These are phyloP conservation scores for Coracopsis vasa DNA, from an alignment of 2,113 vertebrate species.

Conservation along the genomic window DNA sequence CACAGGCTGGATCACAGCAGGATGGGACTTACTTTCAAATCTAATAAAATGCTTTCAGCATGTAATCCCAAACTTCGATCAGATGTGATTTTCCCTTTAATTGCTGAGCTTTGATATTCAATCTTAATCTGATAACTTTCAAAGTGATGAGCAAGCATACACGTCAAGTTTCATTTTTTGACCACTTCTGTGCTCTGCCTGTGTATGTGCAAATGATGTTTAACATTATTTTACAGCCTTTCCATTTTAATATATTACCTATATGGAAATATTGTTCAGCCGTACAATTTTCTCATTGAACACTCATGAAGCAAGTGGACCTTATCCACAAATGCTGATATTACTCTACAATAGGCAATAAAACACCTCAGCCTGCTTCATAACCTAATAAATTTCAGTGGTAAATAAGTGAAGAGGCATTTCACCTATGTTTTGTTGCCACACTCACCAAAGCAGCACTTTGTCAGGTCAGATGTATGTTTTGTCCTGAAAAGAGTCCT, in stretches of 20 bases:
- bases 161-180: background rate
- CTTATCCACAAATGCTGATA: background rate
- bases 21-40: background rate
- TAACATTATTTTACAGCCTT: background rate
- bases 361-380: background rate
- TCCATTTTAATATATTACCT: background rate
- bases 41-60: background rate
- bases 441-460: background rate
- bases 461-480: rapidly evolving
- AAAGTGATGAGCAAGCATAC: background rate
- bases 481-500: background rate
- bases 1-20: background rate
- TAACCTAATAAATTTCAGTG: background rate
- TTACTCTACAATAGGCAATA: background rate
- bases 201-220: background rate
- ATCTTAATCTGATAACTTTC: background rate
- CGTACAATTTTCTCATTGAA: background rate
- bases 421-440: background rate
- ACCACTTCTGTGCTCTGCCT: background rate
- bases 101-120: background rate
- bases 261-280: background rate
- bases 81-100: background rate
- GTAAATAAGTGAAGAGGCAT: background rate
- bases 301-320: background rate
- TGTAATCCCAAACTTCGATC: background rate